phyloP scores from a whole-genome alignment of 2,888 invertebrate genomes.

The Augochlorella aurata region DNA sequence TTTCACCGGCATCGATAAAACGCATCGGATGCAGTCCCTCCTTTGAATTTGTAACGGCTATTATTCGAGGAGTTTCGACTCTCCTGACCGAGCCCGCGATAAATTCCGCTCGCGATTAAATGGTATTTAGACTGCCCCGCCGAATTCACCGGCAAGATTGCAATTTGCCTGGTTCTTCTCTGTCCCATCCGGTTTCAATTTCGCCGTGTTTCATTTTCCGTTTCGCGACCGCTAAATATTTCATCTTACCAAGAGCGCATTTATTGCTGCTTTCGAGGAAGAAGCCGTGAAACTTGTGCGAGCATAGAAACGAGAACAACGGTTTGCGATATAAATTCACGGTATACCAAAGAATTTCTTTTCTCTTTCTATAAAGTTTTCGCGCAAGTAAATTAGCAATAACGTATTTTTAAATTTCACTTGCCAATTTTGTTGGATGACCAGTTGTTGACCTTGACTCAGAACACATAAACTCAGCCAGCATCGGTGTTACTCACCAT shows the following conservation, averaged over 20 bases:
- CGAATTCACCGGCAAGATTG: slow-evolving; percentile 35
- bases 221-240: slow-evolving; percentile 14
- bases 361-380: no score
- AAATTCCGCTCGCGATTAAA: slow-evolving; percentile 37
- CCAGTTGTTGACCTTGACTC: no score
- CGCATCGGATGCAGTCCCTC: not conserved
- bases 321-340: no score
- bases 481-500: no score
- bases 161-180: slow-evolving; percentile 28
- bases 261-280: not conserved
- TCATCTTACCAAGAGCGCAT: slow-evolving; percentile 5
- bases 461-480: no score
- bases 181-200: slow-evolving; percentile 32
- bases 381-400: no score
- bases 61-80: not conserved
- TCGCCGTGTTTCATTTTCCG: slow-evolving; percentile 24
- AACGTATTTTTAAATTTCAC: no score
- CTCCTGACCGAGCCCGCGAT: not conserved
- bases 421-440: no score
- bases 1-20: slow-evolving; percentile 2
- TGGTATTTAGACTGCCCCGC: slow-evolving; percentile 27
- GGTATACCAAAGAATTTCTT: no score
- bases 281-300: not conserved
- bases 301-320: no score
- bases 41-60: slow-evolving; percentile 23